Percentiles rank a stretch among this genome's conserved stretches.
Evolutionary conservation across 2,797 vertebrate species (phyloP).

Genomic region (Hydrocynus forskahlii): DNA sequence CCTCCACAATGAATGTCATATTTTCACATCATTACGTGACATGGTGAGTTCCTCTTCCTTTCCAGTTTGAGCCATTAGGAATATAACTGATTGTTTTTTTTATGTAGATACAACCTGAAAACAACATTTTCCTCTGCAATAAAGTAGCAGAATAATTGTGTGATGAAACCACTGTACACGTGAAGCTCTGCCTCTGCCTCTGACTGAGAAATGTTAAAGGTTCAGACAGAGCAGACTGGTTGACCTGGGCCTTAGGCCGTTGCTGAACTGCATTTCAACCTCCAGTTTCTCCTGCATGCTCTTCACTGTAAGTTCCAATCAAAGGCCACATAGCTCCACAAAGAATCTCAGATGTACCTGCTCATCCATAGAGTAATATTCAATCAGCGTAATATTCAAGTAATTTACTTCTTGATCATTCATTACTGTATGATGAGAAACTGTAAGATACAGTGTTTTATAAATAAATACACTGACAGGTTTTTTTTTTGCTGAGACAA

Average conservation of each 20-base stretch:
- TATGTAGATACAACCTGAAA: too few relatives aligned
- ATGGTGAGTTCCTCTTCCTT: too few relatives aligned
- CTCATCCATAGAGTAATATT: too few relatives aligned
- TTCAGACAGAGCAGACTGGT: slow-evolving; percentile 3
- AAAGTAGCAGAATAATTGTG: not conserved
- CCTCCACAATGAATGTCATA: too few relatives aligned
- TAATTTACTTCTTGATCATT: not conserved
- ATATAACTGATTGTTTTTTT: too few relatives aligned
- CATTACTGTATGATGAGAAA: not conserved
- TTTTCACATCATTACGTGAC: too few relatives aligned
- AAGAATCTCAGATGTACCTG: too few relatives aligned
- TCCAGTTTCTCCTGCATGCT: not conserved
- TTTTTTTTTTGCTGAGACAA: not conserved
- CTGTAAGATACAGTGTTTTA: not conserved
- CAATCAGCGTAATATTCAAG: not conserved
- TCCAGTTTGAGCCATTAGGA: too few relatives aligned
- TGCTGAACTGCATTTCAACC: slow-evolving; percentile 13
- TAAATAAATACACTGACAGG: not conserved
- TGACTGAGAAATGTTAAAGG: slow-evolving; percentile 31
- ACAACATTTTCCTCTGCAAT: not conserved
- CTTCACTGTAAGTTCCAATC: not conserved
- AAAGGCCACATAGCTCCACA: not conserved
- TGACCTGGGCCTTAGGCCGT: slow-evolving; percentile 27
- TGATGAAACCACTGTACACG: not conserved
- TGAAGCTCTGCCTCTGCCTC: not conserved